These are phyloP conservation scores for Notamacropus eugenii DNA, from an alignment of 2,797 vertebrate genomes.

Conservation along the genomic window DNA sequence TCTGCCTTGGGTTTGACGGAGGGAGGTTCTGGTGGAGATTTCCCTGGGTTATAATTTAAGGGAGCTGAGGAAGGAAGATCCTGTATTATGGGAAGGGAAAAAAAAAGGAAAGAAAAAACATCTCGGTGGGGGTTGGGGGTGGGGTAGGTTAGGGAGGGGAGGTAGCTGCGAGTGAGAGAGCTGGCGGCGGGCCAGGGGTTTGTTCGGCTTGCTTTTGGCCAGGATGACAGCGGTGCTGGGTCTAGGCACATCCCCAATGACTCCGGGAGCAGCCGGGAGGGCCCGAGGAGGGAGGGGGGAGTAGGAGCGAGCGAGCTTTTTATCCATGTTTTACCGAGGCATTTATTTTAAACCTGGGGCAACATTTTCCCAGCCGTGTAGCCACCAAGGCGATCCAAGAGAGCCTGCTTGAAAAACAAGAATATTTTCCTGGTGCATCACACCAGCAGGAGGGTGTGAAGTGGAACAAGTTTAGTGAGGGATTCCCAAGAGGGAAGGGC, in stretches of 20 bases:
- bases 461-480: background rate
- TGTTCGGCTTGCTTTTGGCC: slow-evolving; percentile 78
- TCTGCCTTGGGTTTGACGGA: slow-evolving; percentile 84
- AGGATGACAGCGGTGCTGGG: slow-evolving; percentile 75
- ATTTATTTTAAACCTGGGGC: slow-evolving; percentile 67
- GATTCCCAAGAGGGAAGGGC: slow-evolving; percentile 47
- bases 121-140: slow-evolving; percentile 25
- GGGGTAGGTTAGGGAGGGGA: slow-evolving; percentile 82
- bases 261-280: slow-evolving; percentile 66
- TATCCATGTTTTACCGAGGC: slow-evolving; percentile 20
- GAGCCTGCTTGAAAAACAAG: slow-evolving; percentile 34
- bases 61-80: slow-evolving; percentile 84
- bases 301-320: slow-evolving; percentile 31
- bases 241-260: slow-evolving; percentile 77
- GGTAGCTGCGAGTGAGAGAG: slow-evolving; percentile 80
- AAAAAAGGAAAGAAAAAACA: slow-evolving; percentile 33
- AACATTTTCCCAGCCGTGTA: slow-evolving; percentile 61
- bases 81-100: slow-evolving; percentile 67
- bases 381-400: background rate
- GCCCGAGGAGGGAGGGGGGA: slow-evolving; percentile 35
- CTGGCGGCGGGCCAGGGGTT: slow-evolving; percentile 83
- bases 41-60: slow-evolving; percentile 80
- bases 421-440: slow-evolving; percentile 60
- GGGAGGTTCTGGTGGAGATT: slow-evolving; percentile 80
- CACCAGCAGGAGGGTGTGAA: slow-evolving; percentile 21